Conservation (phyloP, 2,797 vertebrate genomes). For the Loris lydekkerianus region DNA sequence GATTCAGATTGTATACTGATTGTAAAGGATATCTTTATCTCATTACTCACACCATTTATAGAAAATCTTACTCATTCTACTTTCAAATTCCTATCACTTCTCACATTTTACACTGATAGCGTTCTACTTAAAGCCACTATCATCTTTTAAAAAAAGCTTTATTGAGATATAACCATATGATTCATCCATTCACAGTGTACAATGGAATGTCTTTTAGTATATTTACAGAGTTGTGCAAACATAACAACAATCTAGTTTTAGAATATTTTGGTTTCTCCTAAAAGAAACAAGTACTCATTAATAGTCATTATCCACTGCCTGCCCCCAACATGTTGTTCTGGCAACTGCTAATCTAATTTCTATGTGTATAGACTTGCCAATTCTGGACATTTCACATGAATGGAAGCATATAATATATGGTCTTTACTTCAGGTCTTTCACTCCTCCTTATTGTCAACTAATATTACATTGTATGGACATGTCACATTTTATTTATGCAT, state of each 20-base stretch:
- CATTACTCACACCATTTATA: conserved; percentile 15
- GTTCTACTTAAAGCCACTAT: conserved; percentile 41
- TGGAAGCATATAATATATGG: conserved; percentile 9
- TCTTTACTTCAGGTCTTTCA: background rate
- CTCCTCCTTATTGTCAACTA: conserved; percentile 59
- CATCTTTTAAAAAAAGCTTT: conserved; percentile 35
- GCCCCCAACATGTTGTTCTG: background rate
- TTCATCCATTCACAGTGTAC: background rate
- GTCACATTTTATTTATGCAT: conserved; percentile 24
- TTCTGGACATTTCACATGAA: conserved; percentile 34
- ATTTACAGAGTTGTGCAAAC: conserved; percentile 18
- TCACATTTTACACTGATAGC: conserved; percentile 9
- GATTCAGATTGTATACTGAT: conserved; percentile 45
- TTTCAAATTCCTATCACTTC: conserved; percentile 57
- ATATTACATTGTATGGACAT: conserved; percentile 9
- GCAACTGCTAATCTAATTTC: background rate
- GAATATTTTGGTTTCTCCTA: conserved; percentile 41
- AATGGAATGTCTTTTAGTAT: conserved; percentile 47
- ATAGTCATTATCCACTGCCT: background rate
- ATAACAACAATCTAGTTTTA: conserved; percentile 47
- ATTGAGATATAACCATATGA: conserved; percentile 38
- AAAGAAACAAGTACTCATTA: conserved; percentile 55
- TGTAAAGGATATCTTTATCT: conserved; percentile 58
- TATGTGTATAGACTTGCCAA: background rate
- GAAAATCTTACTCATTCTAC: conserved; percentile 58